Conservation (phyloP, 2,113 vertebrate genomes). For the Marmota monax region DNA sequence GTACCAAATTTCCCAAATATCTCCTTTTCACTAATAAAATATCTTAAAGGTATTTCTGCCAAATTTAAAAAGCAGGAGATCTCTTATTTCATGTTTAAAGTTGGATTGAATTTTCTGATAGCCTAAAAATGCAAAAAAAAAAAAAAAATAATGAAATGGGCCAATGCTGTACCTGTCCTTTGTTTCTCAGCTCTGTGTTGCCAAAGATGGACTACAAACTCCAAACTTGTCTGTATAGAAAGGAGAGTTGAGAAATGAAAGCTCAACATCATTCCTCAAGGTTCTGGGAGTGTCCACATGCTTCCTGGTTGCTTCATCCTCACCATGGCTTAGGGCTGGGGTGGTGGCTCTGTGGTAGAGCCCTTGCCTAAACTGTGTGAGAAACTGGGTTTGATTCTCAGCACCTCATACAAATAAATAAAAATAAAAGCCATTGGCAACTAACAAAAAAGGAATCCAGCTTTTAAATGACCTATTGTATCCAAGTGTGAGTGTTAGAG, state of each 20-base stretch:
- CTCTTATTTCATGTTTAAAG: conserved; percentile 51
- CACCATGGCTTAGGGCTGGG: background rate
- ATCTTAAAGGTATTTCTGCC: conserved; percentile 58
- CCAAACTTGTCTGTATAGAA: background rate
- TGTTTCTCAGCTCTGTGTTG: background rate
- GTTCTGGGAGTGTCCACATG: background rate
- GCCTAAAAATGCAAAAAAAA: conserved; percentile 42
- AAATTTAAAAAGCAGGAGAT: conserved; percentile 48
- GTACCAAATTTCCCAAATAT: background rate
- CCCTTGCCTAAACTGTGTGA: too few relatives aligned
- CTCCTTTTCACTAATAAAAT: conserved; percentile 65
- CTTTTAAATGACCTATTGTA: conserved; percentile 49
- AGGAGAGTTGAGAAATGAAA: background rate
- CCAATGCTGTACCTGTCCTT: conserved; percentile 41
- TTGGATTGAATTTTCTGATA: conserved; percentile 54
- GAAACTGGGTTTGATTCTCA: too few relatives aligned
- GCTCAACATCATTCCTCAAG: background rate
- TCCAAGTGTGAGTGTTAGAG: conserved; percentile 34
- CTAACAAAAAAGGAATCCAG: background rate
- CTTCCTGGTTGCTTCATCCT: conserved; percentile 5
- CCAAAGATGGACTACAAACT: conserved; percentile 26
- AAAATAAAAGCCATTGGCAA: too few relatives aligned
- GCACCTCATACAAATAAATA: too few relatives aligned
- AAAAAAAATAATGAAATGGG: background rate
- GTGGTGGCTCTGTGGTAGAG: too few relatives aligned